These are phyloP conservation scores for Synergus japonicus DNA, from an alignment of 2,888 invertebrate genomes.

Conservation along the genomic window DNA sequence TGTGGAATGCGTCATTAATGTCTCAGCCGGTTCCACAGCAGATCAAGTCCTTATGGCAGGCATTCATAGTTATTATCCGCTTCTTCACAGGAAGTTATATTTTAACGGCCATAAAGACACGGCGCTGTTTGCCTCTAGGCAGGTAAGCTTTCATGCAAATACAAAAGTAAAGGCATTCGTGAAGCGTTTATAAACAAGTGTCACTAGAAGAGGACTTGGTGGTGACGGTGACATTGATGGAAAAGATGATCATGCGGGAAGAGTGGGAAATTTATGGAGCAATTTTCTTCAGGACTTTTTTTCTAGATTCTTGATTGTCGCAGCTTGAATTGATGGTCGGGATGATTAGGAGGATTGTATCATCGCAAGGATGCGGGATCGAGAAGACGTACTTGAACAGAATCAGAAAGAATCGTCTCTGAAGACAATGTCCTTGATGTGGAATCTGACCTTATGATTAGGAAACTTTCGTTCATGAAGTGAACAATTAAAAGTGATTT, in stretches of 20 bases:
- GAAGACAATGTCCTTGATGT: no score
- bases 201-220: slow-evolving; percentile 40
- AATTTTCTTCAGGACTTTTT: slow-evolving; percentile 38
- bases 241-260: neutral
- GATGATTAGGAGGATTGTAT: neutral
- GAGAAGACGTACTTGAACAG: no score
- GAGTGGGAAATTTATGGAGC: slow-evolving; percentile 55
- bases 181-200: slow-evolving; percentile 47
- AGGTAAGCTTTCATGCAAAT: slow-evolving; percentile 64
- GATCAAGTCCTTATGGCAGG: slow-evolving; percentile 64
- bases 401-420: no score
- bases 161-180: slow-evolving; percentile 59
- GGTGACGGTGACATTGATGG: neutral
- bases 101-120: slow-evolving; percentile 66
- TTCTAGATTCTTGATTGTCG: neutral
- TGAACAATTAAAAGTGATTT: no score
- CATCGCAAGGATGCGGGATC: neutral
- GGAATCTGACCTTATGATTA: no score
- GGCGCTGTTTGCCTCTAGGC: slow-evolving; percentile 50
- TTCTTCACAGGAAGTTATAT: slow-evolving; percentile 68
- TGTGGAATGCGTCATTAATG: slow-evolving; percentile 60
- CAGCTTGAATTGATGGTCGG: neutral
- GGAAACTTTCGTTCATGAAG: no score
- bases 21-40: slow-evolving; percentile 53
- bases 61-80: slow-evolving; percentile 69